phyloP scores from a whole-genome alignment of 2,888 invertebrate genomes.

The Anthophora plumipes region DNA sequence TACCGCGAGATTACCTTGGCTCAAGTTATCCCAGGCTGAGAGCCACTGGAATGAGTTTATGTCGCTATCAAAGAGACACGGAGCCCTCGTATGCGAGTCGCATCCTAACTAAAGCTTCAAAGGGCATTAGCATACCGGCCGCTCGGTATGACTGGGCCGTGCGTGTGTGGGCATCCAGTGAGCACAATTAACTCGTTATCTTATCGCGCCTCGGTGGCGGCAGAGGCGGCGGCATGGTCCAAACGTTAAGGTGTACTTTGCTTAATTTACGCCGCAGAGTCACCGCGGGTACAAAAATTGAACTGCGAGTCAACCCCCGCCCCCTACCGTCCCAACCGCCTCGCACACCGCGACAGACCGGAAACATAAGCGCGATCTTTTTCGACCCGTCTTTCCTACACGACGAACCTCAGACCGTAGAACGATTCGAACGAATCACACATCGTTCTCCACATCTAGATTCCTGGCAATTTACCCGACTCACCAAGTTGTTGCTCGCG shows the following conservation, averaged over 20 bases:
- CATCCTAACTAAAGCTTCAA: constrained; percentile 82
- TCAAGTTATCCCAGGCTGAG: constrained; percentile 71
- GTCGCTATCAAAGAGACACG: constrained; percentile 84
- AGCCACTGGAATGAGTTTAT: constrained; percentile 83
- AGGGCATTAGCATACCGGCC: constrained; percentile 84
- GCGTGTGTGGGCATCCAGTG: constrained; percentile 83
- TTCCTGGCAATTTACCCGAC: constrained; percentile 32
- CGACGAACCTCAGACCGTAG: too few species aligned
- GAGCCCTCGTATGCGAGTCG: constrained; percentile 80
- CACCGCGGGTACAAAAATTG: constrained; percentile 71
- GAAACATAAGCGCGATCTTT: not conserved
- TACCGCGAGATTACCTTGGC: constrained; percentile 52
- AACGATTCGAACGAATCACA: too few species aligned
- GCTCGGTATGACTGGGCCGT: constrained; percentile 80
- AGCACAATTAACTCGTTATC: constrained; percentile 85
- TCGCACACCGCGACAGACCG: not conserved
- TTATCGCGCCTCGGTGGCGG: constrained; percentile 82
- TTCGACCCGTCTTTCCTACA: not conserved
- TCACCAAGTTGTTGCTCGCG: constrained; percentile 91
- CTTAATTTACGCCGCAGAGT: constrained; percentile 83
- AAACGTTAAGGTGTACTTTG: constrained; percentile 84
- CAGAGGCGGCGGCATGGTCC: constrained; percentile 75
- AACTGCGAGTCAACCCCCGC: constrained; percentile 47
- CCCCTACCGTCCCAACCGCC: constrained; percentile 6
- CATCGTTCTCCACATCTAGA: too few species aligned